These are phyloP conservation scores for Polypterus senegalus DNA, from an alignment of 2,113 vertebrate genomes.

Conservation along the genomic window DNA sequence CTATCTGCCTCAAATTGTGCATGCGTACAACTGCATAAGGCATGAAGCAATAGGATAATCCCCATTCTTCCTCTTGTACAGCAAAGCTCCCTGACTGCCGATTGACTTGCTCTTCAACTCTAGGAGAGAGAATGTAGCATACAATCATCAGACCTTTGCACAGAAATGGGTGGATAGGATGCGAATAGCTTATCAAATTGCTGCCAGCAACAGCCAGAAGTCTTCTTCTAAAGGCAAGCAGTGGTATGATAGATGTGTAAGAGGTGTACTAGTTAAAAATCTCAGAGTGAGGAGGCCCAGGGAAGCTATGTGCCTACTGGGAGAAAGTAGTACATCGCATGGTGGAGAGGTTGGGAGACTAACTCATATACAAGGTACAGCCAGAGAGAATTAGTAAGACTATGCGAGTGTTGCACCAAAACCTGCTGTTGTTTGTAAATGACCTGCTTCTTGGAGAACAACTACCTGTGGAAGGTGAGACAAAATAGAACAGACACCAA, in stretches of 20 bases:
- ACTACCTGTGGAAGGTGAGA: too few species aligned
- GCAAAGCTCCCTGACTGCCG: conserved; percentile 5
- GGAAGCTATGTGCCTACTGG: conserved; percentile 10
- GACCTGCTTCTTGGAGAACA: too few species aligned
- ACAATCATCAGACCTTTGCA: conserved; percentile 1
- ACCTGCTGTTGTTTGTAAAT: too few species aligned
- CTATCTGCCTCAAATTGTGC: conserved; percentile 8
- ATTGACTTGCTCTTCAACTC: conserved; percentile 3
- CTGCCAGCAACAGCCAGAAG: conserved; percentile 12
- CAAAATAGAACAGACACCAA: too few species aligned
- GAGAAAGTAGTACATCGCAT: background rate
- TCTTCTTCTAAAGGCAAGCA: conserved; percentile 15
- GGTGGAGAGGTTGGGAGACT: too few species aligned
- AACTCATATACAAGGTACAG: too few species aligned
- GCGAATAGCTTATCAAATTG: conserved; percentile 12
- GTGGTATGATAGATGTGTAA: background rate
- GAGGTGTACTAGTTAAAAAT: conserved; percentile 4
- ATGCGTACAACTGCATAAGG: conserved; percentile 7
- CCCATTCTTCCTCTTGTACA: background rate
- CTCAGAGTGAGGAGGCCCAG: conserved; percentile 12
- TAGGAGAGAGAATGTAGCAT: background rate
- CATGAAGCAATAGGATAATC: conserved; percentile 8
- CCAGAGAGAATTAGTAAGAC: too few species aligned
- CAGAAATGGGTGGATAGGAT: conserved; percentile 13
- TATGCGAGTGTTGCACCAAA: too few species aligned